Conservation (phyloP, 2,797 vertebrate genomes). For the Amblyraja radiata region DNA sequence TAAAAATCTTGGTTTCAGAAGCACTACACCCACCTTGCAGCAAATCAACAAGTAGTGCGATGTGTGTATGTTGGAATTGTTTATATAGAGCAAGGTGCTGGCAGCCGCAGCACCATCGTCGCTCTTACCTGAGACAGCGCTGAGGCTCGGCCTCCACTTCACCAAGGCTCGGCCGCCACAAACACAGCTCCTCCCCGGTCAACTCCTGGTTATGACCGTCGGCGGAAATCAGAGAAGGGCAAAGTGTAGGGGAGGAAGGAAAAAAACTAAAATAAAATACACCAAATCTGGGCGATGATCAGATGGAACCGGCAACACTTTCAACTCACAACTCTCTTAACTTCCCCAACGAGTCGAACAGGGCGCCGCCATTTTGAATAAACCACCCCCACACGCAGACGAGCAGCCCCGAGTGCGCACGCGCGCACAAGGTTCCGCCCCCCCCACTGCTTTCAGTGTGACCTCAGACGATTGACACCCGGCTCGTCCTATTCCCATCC, state of each 20-base stretch:
- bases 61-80: too few relatives aligned
- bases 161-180: not conserved
- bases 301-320: not conserved
- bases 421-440: not conserved
- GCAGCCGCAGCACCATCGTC: too few relatives aligned
- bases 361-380: constrained; percentile 35
- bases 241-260: not conserved
- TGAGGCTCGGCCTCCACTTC: constrained; percentile 5
- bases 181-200: not conserved
- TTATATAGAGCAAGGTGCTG: too few relatives aligned
- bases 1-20: too few relatives aligned
- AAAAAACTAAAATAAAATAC: too few relatives aligned
- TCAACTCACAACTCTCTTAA: not conserved
- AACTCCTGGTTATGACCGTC: not conserved
- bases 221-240: not conserved
- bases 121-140: not conserved
- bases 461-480: not conserved
- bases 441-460: not conserved
- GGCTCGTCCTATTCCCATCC: not conserved
- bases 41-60: too few relatives aligned
- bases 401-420: too few relatives aligned
- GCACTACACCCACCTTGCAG: too few relatives aligned
- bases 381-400: constrained; percentile 15
- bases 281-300: not conserved
- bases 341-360: constrained; percentile 9